Evolutionary conservation across 2,888 invertebrate genomes (phyloP).

Genomic region (Drosophila macrospina): DNA sequence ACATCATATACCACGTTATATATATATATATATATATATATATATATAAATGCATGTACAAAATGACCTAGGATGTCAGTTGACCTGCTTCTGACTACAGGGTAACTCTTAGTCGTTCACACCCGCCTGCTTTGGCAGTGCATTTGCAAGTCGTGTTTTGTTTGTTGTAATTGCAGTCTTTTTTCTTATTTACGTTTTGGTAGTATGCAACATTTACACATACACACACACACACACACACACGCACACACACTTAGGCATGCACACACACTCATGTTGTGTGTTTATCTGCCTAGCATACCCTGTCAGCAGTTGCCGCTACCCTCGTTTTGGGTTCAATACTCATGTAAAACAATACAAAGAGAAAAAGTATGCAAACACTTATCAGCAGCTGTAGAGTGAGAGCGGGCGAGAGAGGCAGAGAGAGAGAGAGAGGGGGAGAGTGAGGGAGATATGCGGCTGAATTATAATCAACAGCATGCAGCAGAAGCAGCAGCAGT

Average conservation of each 20-base stretch:
- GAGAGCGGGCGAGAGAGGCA: neutral
- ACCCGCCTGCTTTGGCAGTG: slow-evolving; percentile 8
- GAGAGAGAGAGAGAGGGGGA: neutral
- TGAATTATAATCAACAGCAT: slow-evolving; percentile 27
- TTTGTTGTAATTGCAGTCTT: slow-evolving; percentile 32
- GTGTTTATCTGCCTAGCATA: slow-evolving; percentile 33
- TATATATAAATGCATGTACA: too few relatives aligned
- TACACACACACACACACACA: neutral
- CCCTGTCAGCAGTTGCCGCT: neutral
- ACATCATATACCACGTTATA: too few relatives aligned
- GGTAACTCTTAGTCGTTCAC: slow-evolving; percentile 1
- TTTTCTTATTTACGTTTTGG: slow-evolving; percentile 37
- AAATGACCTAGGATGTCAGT: neutral
- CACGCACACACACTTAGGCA: neutral
- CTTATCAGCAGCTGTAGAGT: slow-evolving; percentile 52
- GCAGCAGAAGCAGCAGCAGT: neutral
- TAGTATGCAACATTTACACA: slow-evolving; percentile 31
- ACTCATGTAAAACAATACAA: neutral
- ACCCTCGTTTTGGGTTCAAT: slow-evolving; percentile 8
- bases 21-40: too few relatives aligned
- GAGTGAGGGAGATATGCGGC: neutral
- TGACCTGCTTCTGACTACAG: neutral
- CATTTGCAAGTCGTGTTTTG: slow-evolving; percentile 24
- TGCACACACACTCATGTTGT: slow-evolving; percentile 12
- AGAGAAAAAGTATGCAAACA: slow-evolving; percentile 60